Evolutionary conservation across 2,797 vertebrate species (phyloP).

Genomic region (Diplodus puntazzo): DNA sequence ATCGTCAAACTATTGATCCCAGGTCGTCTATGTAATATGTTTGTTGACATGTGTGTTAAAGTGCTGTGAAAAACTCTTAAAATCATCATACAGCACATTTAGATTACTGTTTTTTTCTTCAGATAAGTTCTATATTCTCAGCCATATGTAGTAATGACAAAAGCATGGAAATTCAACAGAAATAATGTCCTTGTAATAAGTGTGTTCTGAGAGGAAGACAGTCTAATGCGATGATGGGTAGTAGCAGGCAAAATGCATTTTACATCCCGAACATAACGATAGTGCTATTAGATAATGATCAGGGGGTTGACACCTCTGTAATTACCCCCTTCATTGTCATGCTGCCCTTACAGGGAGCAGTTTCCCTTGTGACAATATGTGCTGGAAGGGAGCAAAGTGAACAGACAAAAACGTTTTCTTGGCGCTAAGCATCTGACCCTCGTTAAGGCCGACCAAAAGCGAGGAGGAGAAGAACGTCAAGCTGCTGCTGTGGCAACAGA

Average conservation of each 20-base stretch:
- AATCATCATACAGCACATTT: neutral
- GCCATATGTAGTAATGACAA: neutral
- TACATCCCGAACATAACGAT: slow-evolving; percentile 1
- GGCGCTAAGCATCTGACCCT: neutral
- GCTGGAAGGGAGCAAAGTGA: neutral
- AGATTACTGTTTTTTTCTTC: neutral
- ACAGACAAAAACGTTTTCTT: neutral
- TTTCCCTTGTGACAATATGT: neutral
- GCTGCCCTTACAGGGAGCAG: neutral
- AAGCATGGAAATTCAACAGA: neutral
- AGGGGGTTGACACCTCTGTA: neutral
- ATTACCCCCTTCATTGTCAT: neutral
- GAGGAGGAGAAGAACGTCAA: neutral
- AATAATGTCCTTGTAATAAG: neutral
- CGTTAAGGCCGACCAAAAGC: neutral
- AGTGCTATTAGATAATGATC: slow-evolving; percentile 5
- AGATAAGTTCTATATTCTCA: neutral
- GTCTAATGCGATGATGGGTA: neutral
- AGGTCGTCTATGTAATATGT: neutral
- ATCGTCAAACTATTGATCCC: neutral
- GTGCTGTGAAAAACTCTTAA: neutral
- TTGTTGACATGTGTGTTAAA: neutral
- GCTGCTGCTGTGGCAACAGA: slow-evolving; percentile 24
- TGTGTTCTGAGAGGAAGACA: neutral
- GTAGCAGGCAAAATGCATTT: neutral